Conservation (phyloP, 2,113 vertebrate species). For the Archocentrus centrarchus region DNA sequence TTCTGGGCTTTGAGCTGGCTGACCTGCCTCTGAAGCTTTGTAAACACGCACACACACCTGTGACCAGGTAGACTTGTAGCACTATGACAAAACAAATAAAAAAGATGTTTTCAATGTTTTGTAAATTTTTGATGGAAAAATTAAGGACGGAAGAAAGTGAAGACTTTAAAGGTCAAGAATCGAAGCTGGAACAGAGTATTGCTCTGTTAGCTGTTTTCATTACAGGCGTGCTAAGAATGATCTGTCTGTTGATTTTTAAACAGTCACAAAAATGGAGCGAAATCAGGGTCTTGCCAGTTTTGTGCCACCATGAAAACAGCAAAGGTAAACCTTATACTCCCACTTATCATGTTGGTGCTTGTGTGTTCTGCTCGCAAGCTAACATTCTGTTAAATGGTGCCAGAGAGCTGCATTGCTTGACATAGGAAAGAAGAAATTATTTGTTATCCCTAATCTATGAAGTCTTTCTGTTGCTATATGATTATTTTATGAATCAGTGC, state of each 20-base stretch:
- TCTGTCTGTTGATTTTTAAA: background rate
- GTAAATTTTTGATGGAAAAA: too few species aligned
- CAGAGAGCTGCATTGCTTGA: background rate
- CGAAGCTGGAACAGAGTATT: too few species aligned
- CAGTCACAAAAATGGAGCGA: background rate
- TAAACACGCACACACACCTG: too few species aligned
- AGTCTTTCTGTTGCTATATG: slow-evolving; percentile 1
- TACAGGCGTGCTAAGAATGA: too few species aligned
- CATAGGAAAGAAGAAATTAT: background rate
- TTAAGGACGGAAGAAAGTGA: too few species aligned
- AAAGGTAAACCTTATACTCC: background rate
- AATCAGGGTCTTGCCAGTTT: background rate
- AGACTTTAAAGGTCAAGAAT: too few species aligned
- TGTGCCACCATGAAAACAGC: background rate
- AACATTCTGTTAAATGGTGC: background rate
- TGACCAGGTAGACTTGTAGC: background rate
- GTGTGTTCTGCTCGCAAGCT: background rate
- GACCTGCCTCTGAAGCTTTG: background rate
- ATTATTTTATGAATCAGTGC: slow-evolving; percentile 6
- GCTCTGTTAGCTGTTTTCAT: too few species aligned
- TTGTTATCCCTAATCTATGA: background rate
- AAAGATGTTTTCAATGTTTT: too few species aligned
- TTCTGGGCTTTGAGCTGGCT: background rate
- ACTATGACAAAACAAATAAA: too few species aligned
- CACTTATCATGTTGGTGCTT: background rate